Evolutionary conservation across 92 coral and sea anemone genomes (phyloP), one percentile per base, ranked within the genome.

Genomic region (Chrysogorgia sp.): DNA sequence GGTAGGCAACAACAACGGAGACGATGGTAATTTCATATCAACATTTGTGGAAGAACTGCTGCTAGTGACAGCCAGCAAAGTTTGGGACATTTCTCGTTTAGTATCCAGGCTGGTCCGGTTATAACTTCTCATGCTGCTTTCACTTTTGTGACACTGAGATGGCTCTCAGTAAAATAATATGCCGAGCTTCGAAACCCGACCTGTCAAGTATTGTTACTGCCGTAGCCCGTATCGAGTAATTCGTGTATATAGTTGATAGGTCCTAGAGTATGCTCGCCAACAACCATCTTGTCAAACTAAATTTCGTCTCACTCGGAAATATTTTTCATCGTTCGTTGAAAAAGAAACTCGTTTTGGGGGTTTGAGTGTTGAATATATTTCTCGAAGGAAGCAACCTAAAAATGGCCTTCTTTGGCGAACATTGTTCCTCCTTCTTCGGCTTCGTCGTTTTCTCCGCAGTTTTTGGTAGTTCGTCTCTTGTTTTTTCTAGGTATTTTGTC

Each of bases 91-190:
- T n/a, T n/a, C n/a, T n/a, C n/a, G n/a, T n/a, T n/a, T n/a, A n/a
- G n/a, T n/a, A n/a, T n/a, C n/a, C n/a, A n/a, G n/a, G n/a, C n/a
- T n/a, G n/a, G n/a, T n/a, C n/a, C n/a, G n/a, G n/a, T n/a, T n/a
- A 59, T 85, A 85, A 50, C 85, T 85, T 8, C 83, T 69, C 34
- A 86, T 86, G 15, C 90, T 81, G 77, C 67, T 81, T 81, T 86
- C 86, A 67, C 86, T 86, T 53, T 45, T 56, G n/a, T n/a, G n/a
- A n/a, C n/a, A n/a, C n/a, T n/a, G n/a, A n/a, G n/a, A n/a, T n/a
- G n/a, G n/a, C n/a, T n/a, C n/a, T n/a, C n/a, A n/a, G n/a, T n/a
- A n/a, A n/a, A n/a, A n/a, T n/a, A n/a, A n/a, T n/a, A 43, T 85
- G 89, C n/a, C 90, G 55, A 32, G 79, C 86, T 76, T 86, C 79